Evolutionary conservation across 2,113 vertebrate genomes (phyloP), one percentile per base, ranked within the genome.

Genomic region (Coptodon rendalli): DNA sequence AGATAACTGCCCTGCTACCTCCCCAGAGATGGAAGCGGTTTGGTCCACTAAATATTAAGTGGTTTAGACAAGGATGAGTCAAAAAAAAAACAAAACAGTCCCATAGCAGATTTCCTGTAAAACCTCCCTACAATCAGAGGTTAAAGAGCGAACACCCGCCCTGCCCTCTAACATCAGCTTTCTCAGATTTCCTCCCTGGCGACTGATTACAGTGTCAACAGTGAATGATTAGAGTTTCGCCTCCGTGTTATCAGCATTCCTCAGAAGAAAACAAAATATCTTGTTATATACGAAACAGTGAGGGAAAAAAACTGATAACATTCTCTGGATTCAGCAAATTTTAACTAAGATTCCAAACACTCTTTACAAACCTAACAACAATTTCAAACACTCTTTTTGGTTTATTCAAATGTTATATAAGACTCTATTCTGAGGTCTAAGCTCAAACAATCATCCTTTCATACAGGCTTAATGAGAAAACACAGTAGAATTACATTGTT

Each of bases 1-100:
- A 76, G 57, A 85, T 78, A 86, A 56, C 61, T 19, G 38, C 11
- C 88, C 27, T 5, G 7, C 16, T 50, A 24, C 76, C 50, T 80
- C 81, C 63, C 61, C 22, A 48, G 89, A 85, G 80, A 80, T 78
- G 85, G 81, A 88, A 57, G 86, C 59, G 79, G 86, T 88, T 85
- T 85, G 80, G 71, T 92, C 85, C 89, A 66, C 81, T 83, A 80
- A 73, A 92, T 90, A 92, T 85, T 80, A 89, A 90, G 90, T 87
- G 91, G 87, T 91, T 92, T 78, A 76, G 76, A 89, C 83, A 71
- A 82, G 84, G 89, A 87, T 66, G 89, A 92, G 82, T 86, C 85
- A 19, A 5, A 38, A 14, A 22, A 12, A 19, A 10, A 9, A 9
- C 9, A 17, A 29, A 16, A 27, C 34, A 45, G 68, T 90, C 80